Evolutionary conservation across 2,888 invertebrate species (phyloP).

Genomic region (Ochropleura plecta): DNA sequence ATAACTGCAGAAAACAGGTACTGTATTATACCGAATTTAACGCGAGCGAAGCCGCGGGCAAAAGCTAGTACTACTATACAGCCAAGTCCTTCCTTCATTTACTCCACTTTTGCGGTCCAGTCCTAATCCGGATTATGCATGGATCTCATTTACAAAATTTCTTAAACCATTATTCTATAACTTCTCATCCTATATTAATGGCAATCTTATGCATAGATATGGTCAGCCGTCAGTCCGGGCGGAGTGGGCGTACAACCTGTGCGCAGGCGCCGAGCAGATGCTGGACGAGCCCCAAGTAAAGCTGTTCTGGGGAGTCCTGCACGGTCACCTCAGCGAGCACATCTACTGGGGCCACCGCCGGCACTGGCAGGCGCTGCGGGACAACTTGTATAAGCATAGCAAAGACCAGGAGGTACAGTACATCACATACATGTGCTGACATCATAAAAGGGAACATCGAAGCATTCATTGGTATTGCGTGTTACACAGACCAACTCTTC

Average conservation of each 20-base stretch:
- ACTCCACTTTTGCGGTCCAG: neutral
- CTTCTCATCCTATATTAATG: neutral
- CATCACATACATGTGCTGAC: neutral
- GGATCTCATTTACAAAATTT: neutral
- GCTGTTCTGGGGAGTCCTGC: conserved; percentile 86
- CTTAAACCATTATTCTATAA: neutral
- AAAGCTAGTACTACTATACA: no score
- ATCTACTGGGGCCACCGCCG: conserved; percentile 83
- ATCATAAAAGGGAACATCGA: neutral
- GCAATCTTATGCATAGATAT: conserved; percentile 73
- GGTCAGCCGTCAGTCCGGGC: conserved; percentile 87
- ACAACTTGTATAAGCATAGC: conserved; percentile 74
- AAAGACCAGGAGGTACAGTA: conserved; percentile 65
- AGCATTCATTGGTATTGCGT: neutral
- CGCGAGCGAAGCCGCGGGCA: no score
- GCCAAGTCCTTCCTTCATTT: no score
- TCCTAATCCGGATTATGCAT: neutral
- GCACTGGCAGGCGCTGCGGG: conserved; percentile 80
- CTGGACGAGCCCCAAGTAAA: conserved; percentile 86
- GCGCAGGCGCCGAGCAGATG: conserved; percentile 87
- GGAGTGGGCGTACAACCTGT: conserved; percentile 89
- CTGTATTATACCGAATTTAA: no score
- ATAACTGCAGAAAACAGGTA: no score
- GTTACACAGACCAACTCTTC: neutral
- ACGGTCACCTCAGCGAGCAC: conserved; percentile 82